phyloP scores from a whole-genome alignment of 2,113 vertebrate genomes.

The Erythrocebus patas region DNA sequence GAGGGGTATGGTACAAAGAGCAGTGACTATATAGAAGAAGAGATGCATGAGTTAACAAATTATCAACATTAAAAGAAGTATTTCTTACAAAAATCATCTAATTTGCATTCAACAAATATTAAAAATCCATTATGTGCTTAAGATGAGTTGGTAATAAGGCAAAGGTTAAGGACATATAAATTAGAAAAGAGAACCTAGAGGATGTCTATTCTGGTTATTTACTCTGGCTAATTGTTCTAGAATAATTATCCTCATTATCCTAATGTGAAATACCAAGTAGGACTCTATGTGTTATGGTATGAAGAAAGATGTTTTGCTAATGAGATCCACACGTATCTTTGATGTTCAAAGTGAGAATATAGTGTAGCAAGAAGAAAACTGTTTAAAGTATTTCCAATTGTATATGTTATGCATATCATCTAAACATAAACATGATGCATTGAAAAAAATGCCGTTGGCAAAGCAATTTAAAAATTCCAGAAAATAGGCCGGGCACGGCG shows the following conservation, averaged over 20 bases:
- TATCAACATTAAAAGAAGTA: not conserved
- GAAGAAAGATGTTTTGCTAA: slow-evolving; percentile 29
- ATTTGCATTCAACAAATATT: not conserved
- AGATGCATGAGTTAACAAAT: not conserved
- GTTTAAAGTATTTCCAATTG: not conserved
- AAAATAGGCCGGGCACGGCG: not conserved
- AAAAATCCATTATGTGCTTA: not conserved
- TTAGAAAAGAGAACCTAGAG: not conserved
- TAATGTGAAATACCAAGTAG: not conserved
- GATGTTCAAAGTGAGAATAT: not conserved
- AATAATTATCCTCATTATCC: not conserved
- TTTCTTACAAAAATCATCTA: not conserved
- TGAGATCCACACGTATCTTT: not conserved
- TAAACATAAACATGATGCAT: not conserved
- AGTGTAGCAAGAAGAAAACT: not conserved
- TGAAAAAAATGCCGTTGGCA: not conserved
- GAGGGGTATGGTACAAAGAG: not conserved
- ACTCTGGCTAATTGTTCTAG: slow-evolving; percentile 1
- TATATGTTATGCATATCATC: not conserved
- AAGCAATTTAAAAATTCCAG: slow-evolving; percentile 19
- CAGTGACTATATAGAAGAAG: not conserved
- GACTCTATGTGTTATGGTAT: not conserved
- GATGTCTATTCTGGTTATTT: not conserved
- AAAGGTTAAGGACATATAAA: not conserved
- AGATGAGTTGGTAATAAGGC: not conserved